Percentiles rank a stretch among this genome's conserved stretches.
Evolutionary conservation across 2,797 vertebrate genomes (phyloP).

Genomic region (Microhierax caerulescens): DNA sequence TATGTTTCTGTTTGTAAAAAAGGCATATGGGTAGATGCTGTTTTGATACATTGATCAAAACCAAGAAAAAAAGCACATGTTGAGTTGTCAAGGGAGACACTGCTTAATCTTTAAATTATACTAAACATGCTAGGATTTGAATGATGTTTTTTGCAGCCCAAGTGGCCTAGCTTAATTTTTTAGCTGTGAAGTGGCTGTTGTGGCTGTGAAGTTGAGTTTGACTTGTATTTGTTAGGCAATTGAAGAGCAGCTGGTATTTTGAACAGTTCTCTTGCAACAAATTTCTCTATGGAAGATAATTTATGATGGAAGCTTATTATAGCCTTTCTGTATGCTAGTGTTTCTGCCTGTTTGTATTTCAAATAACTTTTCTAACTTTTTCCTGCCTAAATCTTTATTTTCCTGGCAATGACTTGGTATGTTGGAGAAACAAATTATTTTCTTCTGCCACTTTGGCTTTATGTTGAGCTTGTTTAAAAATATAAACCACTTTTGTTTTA

Average conservation of each 20-base stretch:
- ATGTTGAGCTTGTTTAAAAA: not conserved
- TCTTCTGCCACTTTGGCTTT: not conserved
- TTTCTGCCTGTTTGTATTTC: not conserved
- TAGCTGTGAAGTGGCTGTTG: not conserved
- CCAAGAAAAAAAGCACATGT: not conserved
- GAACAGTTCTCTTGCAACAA: not conserved
- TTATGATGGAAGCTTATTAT: not conserved
- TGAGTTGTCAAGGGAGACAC: not conserved
- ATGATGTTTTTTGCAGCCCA: not conserved
- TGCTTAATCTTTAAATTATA: not conserved
- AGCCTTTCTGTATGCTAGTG: not conserved
- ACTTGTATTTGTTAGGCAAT: not conserved
- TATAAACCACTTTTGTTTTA: not conserved
- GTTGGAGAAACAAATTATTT: not conserved
- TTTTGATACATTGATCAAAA: not conserved
- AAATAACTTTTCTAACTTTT: not conserved
- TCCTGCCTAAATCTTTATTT: not conserved
- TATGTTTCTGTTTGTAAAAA: not conserved
- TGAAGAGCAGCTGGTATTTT: not conserved
- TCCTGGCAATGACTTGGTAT: not conserved
- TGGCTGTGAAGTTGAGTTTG: not conserved
- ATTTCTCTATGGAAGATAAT: not conserved
- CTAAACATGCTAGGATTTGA: not conserved
- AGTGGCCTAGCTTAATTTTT: not conserved
- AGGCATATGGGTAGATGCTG: not conserved